Base-by-base conservation (phyloP, 2,113 vertebrate genomes). In the Calypte anna region DNA sequence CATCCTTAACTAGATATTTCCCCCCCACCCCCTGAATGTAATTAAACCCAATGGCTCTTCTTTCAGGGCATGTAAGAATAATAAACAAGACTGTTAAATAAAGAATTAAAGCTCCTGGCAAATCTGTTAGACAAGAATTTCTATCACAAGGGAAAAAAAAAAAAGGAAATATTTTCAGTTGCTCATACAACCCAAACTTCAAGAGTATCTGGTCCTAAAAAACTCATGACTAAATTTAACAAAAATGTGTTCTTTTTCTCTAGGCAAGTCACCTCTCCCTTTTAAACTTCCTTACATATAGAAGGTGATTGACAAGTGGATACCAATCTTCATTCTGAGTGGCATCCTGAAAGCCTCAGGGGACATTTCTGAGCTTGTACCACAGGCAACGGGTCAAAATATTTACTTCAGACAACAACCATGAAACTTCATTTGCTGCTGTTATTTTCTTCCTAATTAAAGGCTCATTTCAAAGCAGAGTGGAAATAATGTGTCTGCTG, bases 371-470 rank as follows among this genome's bases (percentile, higher is more conserved):
- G 86, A 83, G 91, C 83, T 83, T 90, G 90, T 93, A 94, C 94
- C 96, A 80, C 87, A 86, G 82, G 89, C 88, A 94, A 73, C 4
- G 22, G 78, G 84, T 95, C 75, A 96, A 97, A 97, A 97, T 82
- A 94, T 96, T 97, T 89, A 94, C 88, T 95, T 91, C 94, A 87
- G 88, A 63, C 69, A 96, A 81, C 88, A 78, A 80, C 84, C 81
- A 90, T 95, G 91, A 96, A 97, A 96, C 44, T 84, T 95, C 63
- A 96, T 95, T 96, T 91, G 82, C 92, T 82, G 18, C 30, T 93
- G 79, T 51, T 97, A 95, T 95, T 72, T 92, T 93, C 67, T 86
- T 95, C 93, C 79, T 96, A 96, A 95, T 96, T 94, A 93, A 97
- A 94, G 58, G 86, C 88, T 92, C 85, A 92, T 72, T 97, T 93